Conservation (phyloP, 2,797 vertebrate species). For the Phalloptychus januarius region DNA sequence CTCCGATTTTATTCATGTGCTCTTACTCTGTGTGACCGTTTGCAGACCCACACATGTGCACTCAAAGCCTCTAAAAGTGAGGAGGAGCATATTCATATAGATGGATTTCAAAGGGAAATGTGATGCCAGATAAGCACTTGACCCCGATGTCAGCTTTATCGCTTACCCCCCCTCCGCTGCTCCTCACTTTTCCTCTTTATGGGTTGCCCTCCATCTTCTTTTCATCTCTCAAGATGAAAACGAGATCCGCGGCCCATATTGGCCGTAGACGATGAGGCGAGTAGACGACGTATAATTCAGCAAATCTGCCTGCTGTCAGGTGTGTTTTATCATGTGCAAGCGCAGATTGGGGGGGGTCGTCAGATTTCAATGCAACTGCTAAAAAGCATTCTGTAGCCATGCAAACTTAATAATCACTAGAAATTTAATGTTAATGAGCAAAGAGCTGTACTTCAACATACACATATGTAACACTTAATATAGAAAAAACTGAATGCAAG, state of each 20-base stretch:
- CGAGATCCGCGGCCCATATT: constrained; percentile 21
- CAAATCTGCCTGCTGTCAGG: constrained; percentile 32
- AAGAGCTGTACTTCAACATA: neutral
- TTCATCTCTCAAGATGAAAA: constrained; percentile 61
- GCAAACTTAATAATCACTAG: neutral
- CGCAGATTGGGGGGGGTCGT: neutral
- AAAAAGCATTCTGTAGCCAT: constrained; percentile 10
- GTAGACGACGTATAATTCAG: constrained; percentile 45
- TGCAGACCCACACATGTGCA: constrained; percentile 16
- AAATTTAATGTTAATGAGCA: neutral
- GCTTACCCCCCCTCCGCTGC: constrained; percentile 35
- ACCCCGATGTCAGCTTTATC: constrained; percentile 61
- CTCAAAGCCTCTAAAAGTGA: constrained; percentile 19
- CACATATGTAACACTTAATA: neutral
- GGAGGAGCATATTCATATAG: constrained; percentile 55
- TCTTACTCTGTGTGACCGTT: constrained; percentile 41
- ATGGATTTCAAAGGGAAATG: constrained; percentile 63
- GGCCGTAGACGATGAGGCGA: constrained; percentile 37
- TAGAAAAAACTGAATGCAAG: neutral
- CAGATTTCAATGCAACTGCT: constrained; percentile 3
- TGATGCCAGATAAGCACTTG: constrained; percentile 70
- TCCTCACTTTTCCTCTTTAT: constrained; percentile 30
- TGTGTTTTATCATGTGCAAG: constrained; percentile 36
- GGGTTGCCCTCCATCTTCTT: constrained; percentile 17
- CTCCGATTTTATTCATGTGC: constrained; percentile 62